These are phyloP conservation scores for Gymnogyps californianus DNA, from an alignment of 2,113 vertebrate species.

Conservation along the genomic window DNA sequence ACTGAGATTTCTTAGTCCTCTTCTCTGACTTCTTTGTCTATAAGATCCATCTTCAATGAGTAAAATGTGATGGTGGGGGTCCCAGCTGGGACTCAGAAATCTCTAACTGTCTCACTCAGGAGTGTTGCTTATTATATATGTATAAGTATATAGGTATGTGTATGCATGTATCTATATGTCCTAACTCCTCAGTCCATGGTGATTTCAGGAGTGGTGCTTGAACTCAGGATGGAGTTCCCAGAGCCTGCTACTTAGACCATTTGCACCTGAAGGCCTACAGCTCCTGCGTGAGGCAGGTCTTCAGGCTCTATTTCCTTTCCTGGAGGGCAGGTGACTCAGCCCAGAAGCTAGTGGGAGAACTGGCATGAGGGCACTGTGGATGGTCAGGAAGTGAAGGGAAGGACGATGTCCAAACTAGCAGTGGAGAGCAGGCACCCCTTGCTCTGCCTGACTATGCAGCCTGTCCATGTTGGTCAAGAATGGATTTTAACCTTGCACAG, in stretches of 20 bases:
- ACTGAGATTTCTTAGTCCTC: not conserved
- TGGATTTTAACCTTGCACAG: not conserved
- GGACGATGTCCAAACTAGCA: not conserved
- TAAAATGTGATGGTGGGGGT: not conserved
- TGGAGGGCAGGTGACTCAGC: not conserved
- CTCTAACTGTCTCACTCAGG: not conserved
- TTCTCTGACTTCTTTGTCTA: not conserved
- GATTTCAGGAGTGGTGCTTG: not conserved
- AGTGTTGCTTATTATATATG: not conserved
- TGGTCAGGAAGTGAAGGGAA: not conserved
- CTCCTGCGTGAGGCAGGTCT: not conserved
- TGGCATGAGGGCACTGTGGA: not conserved
- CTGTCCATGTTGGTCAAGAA: not conserved
- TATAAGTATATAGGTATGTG: not conserved
- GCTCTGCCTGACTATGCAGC: not conserved
- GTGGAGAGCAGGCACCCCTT: not conserved
- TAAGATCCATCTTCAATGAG: not conserved
- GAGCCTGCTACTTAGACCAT: not conserved
- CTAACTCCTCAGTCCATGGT: not conserved
- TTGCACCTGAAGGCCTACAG: not conserved
- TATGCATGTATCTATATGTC: not conserved
- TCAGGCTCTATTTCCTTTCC: not conserved
- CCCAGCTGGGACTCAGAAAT: not conserved
- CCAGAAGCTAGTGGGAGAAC: not conserved
- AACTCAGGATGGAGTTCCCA: not conserved